Evolutionary conservation across 2,797 vertebrate genomes (phyloP).

Genomic region (Lerista edwardsae): DNA sequence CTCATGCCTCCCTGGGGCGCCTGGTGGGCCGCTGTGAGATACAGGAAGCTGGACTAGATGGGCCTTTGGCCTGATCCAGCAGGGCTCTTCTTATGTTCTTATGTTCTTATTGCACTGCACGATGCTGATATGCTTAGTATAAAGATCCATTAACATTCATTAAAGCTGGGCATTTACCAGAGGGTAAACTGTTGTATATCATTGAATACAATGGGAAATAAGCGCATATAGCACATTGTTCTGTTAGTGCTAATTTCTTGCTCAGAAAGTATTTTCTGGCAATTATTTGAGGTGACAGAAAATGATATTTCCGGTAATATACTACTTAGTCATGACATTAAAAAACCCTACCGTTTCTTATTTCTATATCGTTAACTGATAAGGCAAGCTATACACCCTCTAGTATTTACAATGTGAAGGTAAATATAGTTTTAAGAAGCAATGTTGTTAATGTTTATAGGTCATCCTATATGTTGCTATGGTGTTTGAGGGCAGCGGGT

Average conservation of each 20-base stretch:
- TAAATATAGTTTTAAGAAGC: slow-evolving; percentile 59
- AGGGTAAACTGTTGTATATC: too few relatives aligned
- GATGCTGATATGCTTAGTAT: neutral
- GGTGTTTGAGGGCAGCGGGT: neutral
- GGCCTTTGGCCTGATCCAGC: too few relatives aligned
- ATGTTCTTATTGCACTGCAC: too few relatives aligned
- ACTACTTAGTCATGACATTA: slow-evolving; percentile 63
- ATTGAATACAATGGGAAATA: too few relatives aligned
- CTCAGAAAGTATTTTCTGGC: neutral
- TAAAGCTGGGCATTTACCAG: too few relatives aligned
- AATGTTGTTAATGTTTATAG: slow-evolving; percentile 39
- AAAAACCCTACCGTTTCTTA: slow-evolving; percentile 54
- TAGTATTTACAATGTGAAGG: slow-evolving; percentile 54
- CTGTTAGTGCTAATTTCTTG: neutral
- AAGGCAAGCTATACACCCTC: slow-evolving; percentile 66
- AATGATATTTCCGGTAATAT: slow-evolving; percentile 50
- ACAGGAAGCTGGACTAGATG: too few relatives aligned
- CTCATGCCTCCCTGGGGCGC: too few relatives aligned
- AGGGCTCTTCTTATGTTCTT: too few relatives aligned
- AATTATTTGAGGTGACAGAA: slow-evolving; percentile 37
- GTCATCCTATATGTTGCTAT: fast-evolving
- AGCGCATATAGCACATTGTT: neutral
- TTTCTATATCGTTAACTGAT: slow-evolving; percentile 58
- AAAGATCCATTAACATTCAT: neutral
- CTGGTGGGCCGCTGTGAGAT: too few relatives aligned